Evolutionary conservation across 2,888 invertebrate species (phyloP).

Genomic region (Caenorhabditis afra): DNA sequence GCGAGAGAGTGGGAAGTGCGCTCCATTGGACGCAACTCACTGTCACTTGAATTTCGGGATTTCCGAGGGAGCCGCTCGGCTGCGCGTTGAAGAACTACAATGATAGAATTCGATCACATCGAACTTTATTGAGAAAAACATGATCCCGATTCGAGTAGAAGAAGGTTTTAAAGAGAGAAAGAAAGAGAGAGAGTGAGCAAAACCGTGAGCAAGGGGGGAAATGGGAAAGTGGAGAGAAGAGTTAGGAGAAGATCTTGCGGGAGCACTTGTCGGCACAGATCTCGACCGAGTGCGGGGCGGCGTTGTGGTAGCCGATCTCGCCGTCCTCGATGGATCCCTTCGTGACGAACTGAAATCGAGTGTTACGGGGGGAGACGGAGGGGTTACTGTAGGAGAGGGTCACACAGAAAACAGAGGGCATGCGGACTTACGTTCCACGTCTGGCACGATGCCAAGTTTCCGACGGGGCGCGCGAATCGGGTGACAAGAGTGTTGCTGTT

Average conservation of each 20-base stretch:
- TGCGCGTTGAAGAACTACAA: constrained; percentile 54
- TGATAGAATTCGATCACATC: too few relatives aligned
- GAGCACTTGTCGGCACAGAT: constrained; percentile 65
- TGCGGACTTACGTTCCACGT: constrained; percentile 67
- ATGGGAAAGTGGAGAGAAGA: constrained; percentile 2
- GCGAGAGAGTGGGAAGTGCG: neutral
- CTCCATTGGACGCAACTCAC: constrained; percentile 2
- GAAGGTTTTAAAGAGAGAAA: constrained; percentile 12
- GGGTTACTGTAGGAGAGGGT: neutral
- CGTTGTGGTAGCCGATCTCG: constrained; percentile 63
- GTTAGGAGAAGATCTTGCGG: constrained; percentile 55
- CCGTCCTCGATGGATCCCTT: constrained; percentile 62
- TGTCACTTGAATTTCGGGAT: constrained; percentile 42
- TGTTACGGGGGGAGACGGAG: constrained; percentile 15
- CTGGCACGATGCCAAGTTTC: constrained; percentile 48
- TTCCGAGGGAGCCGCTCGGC: constrained; percentile 36
- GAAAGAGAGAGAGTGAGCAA: constrained; percentile 11
- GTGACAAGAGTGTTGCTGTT: constrained; percentile 64
- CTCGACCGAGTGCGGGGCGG: constrained; percentile 54
- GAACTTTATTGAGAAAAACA: neutral
- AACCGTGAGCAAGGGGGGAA: neutral
- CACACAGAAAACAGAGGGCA: neutral
- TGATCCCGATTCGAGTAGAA: constrained; percentile 19
- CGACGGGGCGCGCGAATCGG: constrained; percentile 62
- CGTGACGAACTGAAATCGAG: constrained; percentile 61